Evolutionary conservation across 1,140 invertebrate genomes (phyloP).

Genomic region (Forficula auricularia): DNA sequence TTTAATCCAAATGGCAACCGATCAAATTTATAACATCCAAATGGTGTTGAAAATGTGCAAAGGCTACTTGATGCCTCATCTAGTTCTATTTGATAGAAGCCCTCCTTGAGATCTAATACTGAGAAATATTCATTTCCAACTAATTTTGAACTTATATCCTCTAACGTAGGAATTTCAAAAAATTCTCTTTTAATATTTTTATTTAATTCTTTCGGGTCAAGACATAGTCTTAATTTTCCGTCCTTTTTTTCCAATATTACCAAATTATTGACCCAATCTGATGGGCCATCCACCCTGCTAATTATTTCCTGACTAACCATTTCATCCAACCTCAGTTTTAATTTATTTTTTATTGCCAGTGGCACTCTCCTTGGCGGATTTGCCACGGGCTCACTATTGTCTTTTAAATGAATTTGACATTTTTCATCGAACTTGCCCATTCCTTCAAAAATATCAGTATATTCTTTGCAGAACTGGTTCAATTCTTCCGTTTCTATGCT

Average conservation of each 20-base stretch:
- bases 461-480: constrained; percentile 5
- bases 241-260: constrained; percentile 21
- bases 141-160: constrained; percentile 11
- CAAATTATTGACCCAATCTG: constrained; percentile 22
- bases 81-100: constrained; percentile 13
- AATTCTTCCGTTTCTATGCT: not conserved
- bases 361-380: constrained; percentile 13
- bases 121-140: constrained; percentile 10
- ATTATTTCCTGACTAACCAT: constrained; percentile 12
- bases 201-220: constrained; percentile 20
- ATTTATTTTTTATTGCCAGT: constrained; percentile 11
- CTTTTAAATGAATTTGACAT: constrained; percentile 9
- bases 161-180: constrained; percentile 10
- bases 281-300: constrained; percentile 8
- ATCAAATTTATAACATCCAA: constrained; percentile 20
- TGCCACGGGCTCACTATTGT: constrained; percentile 11
- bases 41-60: constrained; percentile 13
- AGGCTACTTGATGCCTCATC: constrained; percentile 8
- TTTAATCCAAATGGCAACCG: constrained; percentile 22
- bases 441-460: constrained; percentile 12
- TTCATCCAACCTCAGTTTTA: constrained; percentile 15
- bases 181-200: constrained; percentile 7
- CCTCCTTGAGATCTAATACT: constrained; percentile 13
- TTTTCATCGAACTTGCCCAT: constrained; percentile 11
- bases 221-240: constrained; percentile 21